These are phyloP conservation scores for Etheostoma perlongum DNA, from an alignment of 2,797 vertebrate species.

Conservation along the genomic window DNA sequence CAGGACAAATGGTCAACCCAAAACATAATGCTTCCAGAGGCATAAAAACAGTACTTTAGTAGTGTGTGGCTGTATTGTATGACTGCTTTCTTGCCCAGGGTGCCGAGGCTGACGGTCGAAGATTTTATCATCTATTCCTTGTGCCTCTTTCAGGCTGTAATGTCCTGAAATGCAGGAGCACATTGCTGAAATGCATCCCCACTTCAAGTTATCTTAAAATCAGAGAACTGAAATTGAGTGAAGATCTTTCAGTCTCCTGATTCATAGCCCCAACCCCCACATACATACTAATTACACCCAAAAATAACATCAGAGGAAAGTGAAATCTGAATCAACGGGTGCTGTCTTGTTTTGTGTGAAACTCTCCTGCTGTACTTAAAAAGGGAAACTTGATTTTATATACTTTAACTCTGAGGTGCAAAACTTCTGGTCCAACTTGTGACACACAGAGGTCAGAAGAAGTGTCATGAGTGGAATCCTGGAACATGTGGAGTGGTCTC, in stretches of 20 bases:
- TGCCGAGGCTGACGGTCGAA: background rate
- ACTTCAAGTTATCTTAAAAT: slow-evolving; percentile 30
- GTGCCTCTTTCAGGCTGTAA: background rate
- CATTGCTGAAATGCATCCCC: background rate
- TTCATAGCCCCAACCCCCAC: slow-evolving; percentile 42
- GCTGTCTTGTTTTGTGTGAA: slow-evolving; percentile 29
- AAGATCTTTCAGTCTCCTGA: slow-evolving; percentile 35
- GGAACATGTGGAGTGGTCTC: background rate
- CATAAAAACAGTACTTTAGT: background rate
- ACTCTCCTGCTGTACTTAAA: slow-evolving; percentile 29
- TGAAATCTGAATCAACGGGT: slow-evolving; percentile 42
- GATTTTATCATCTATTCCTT: slow-evolving; percentile 1
- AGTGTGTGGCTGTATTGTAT: too few species aligned
- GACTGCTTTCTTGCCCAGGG: background rate
- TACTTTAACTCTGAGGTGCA: background rate
- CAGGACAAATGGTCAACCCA: too few species aligned
- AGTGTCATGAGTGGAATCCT: slow-evolving; percentile 10
- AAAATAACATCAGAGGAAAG: slow-evolving; percentile 61
- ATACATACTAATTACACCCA: slow-evolving; percentile 56
- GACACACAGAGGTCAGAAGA: slow-evolving; percentile 8
- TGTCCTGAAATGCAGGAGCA: background rate
- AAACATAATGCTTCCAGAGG: background rate
- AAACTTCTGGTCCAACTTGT: slow-evolving; percentile 18
- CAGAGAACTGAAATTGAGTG: slow-evolving; percentile 27
- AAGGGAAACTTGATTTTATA: slow-evolving; percentile 28